Evolutionary conservation across 2,797 vertebrate species (phyloP).

Genomic region (Pyrocephalus nanus): DNA sequence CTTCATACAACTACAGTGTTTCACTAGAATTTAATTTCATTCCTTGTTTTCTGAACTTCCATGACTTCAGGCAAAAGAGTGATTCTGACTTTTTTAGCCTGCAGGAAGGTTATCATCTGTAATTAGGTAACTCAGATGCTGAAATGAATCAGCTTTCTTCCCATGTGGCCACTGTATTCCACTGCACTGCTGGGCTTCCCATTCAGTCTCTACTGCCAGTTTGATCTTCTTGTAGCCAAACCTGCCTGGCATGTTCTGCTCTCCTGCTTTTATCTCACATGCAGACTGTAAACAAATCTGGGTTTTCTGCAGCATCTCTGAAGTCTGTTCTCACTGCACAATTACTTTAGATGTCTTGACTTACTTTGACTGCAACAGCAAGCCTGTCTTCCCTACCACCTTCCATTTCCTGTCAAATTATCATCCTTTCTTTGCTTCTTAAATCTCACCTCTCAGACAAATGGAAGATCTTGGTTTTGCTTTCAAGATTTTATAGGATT

Average conservation of each 20-base stretch:
- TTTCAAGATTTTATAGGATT: background rate
- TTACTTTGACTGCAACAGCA: background rate
- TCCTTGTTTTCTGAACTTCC: conserved; percentile 3
- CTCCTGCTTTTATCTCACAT: background rate
- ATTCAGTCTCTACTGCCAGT: background rate
- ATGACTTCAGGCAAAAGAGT: background rate
- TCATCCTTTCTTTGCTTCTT: background rate
- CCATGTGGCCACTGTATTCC: background rate
- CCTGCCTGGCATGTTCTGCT: background rate
- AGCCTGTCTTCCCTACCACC: background rate
- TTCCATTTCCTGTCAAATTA: background rate
- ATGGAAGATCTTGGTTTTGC: background rate
- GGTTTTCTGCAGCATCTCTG: background rate
- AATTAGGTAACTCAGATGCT: background rate
- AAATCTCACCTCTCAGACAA: background rate
- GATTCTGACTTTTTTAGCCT: conserved; percentile 4
- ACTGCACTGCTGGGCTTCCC: background rate
- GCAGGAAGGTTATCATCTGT: background rate
- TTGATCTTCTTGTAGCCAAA: background rate
- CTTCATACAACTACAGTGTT: background rate
- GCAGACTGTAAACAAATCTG: conserved; percentile 25
- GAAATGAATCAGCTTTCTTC: background rate
- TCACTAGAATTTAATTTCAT: background rate
- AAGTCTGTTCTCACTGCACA: conserved; percentile 4
- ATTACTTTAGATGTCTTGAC: conserved; percentile 11